Conservation (phyloP, 2,113 vertebrate species). For the Azemiops feae region DNA sequence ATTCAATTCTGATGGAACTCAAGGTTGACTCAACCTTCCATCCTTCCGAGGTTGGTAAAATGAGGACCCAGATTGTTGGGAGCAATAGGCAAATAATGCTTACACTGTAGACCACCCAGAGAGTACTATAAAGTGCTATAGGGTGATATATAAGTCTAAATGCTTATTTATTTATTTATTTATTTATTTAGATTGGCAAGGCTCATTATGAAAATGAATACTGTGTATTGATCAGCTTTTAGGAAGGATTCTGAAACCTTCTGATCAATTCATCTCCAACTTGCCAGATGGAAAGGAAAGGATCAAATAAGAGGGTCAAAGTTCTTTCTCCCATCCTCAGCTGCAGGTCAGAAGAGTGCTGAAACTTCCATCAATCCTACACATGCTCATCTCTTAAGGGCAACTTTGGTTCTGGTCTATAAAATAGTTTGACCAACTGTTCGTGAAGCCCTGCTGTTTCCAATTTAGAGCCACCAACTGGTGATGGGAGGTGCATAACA, state of each 20-base stretch:
- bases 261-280: conserved; percentile 9
- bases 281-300: conserved; percentile 43
- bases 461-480: conserved; percentile 24
- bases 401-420: not conserved
- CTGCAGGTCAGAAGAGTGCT: conserved; percentile 17
- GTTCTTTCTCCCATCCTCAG: not conserved
- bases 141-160: too few relatives aligned
- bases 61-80: too few relatives aligned
- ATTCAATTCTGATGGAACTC: too few relatives aligned
- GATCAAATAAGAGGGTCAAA: not conserved
- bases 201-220: conserved; percentile 17
- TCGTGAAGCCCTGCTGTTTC: conserved; percentile 25
- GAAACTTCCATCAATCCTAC: conserved; percentile 10
- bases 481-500: not conserved
- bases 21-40: too few relatives aligned
- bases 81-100: too few relatives aligned
- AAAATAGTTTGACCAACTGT: conserved; percentile 6
- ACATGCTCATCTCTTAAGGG: conserved; percentile 3
- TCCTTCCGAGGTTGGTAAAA: too few relatives aligned
- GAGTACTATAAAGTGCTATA: too few relatives aligned
- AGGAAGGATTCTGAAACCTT: conserved; percentile 28
- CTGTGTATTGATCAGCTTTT: conserved; percentile 28
- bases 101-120: too few relatives aligned
- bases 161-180: not conserved
- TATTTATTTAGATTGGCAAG: conserved; percentile 34